Conservation (phyloP, 2,797 vertebrate genomes). For the Malurus leucopterus region DNA sequence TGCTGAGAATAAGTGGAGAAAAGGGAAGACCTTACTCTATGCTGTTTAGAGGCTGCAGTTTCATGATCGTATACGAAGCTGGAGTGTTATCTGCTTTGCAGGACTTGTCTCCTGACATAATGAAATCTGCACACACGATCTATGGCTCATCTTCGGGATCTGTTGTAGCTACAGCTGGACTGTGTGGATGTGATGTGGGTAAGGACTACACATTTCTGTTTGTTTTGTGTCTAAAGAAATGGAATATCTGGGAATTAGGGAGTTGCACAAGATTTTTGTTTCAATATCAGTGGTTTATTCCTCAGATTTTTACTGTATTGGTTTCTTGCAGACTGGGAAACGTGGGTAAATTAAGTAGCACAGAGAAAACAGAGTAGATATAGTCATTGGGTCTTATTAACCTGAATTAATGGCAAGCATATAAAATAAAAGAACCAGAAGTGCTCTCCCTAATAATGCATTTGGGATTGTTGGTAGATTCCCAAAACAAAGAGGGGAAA, state of each 20-base stretch:
- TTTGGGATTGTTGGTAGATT: neutral
- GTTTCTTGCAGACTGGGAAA: neutral
- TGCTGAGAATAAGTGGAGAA: neutral
- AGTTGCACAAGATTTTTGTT: neutral
- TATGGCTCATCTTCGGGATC: slow-evolving; percentile 39
- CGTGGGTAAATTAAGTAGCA: neutral
- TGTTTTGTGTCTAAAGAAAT: neutral
- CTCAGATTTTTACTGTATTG: neutral
- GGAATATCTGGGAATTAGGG: neutral
- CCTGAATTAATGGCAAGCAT: neutral
- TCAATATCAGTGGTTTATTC: neutral
- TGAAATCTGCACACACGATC: slow-evolving; percentile 11
- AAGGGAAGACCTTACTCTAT: neutral
- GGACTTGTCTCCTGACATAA: neutral
- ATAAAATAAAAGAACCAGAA: neutral
- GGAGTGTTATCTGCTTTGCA: neutral
- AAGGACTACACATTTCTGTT: neutral
- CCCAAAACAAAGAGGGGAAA: neutral
- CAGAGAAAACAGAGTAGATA: neutral
- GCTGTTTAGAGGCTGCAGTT: neutral
- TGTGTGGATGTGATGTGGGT: neutral
- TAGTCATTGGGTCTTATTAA: neutral
- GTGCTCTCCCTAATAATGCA: neutral
- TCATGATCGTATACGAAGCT: accelerated
- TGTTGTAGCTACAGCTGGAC: accelerated